Evolutionary conservation across 1,140 invertebrate genomes (phyloP), one percentile per base, ranked within the genome.

Genomic region (Atta texana): DNA sequence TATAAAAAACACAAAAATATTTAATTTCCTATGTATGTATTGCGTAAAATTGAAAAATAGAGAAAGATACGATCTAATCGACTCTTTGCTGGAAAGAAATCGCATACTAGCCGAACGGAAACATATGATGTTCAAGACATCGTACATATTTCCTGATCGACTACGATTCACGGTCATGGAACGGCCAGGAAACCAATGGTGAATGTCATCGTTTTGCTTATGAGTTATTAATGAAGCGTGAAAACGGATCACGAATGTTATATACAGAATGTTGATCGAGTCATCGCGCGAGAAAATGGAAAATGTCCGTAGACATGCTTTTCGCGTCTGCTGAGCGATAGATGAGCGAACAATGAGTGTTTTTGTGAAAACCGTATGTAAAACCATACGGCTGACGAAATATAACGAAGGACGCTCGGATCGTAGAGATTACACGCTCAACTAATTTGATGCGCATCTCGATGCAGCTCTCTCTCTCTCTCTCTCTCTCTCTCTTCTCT

Each of bases 351-450:
- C 77, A 57, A 81, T 69, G 10, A 34, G 14, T 18, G 31, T 34
- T 28, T 31, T 21, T 14, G 18, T 16, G 49, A 81, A 81, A 69
- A 81, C 16, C 64, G 31, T 44, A 31, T 21, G 64, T 57, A 69
- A 69, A 68, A 53, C 31, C 31, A 6, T 59, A 64, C 0, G 8
- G 24, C 8, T 31, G 21, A 44, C 49, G 77, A 81, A 69, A 69
- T 81, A 69, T 81, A 64, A 81, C 64, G 76, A 80, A 53, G 61
- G 61, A n/a, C 28, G 63, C 31, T 34, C 49, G 49, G 49, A 81
- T 69, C 77, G 57, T 80, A 69, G 49, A 21, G 63, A 81, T 81
- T 81, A 81, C 49, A 81, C 64, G 64, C 63, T 81, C 31, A 39
- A 69, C 77, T 81, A 81, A 81, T 81, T 81, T 81, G 77, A 69